phyloP scores from a whole-genome alignment of 2,113 vertebrate species.

The Strigops habroptila region DNA sequence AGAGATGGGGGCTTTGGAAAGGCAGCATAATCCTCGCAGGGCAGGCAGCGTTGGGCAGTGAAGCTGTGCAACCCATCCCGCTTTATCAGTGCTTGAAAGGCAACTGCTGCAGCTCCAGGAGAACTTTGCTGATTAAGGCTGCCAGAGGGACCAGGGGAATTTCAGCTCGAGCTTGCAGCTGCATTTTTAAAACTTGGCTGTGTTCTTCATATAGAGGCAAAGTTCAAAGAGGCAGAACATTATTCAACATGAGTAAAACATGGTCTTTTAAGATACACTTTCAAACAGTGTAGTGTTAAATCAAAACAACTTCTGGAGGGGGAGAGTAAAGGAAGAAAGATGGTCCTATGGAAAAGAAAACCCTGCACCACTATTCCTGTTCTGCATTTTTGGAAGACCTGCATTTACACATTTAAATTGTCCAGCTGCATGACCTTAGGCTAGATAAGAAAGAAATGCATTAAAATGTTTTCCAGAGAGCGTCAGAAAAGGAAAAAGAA shows the following conservation, averaged over 20 bases:
- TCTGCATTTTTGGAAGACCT: background rate
- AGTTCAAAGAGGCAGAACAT: constrained; percentile 66
- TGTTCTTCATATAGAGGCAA: constrained; percentile 38
- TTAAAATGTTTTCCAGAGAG: background rate
- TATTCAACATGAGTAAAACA: constrained; percentile 64
- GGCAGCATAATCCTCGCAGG: background rate
- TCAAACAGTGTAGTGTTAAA: background rate
- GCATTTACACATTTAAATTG: background rate
- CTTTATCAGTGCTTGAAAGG: background rate
- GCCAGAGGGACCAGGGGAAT: constrained; percentile 44
- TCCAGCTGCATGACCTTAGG: background rate
- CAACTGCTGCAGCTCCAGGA: background rate
- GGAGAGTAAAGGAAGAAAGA: background rate
- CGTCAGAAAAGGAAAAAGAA: background rate
- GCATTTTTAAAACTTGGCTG: constrained; percentile 31
- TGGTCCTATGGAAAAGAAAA: background rate
- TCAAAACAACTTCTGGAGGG: background rate
- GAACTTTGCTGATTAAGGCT: constrained; percentile 56
- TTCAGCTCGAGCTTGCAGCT: constrained; percentile 19
- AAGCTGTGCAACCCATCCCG: background rate
- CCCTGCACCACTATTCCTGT: background rate
- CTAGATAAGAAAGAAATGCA: background rate
- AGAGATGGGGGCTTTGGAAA: background rate
- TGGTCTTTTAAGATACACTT: constrained; percentile 50
- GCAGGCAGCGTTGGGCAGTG: background rate